phyloP scores from a whole-genome alignment of 2,113 vertebrate genomes.

The Macrotus californicus region DNA sequence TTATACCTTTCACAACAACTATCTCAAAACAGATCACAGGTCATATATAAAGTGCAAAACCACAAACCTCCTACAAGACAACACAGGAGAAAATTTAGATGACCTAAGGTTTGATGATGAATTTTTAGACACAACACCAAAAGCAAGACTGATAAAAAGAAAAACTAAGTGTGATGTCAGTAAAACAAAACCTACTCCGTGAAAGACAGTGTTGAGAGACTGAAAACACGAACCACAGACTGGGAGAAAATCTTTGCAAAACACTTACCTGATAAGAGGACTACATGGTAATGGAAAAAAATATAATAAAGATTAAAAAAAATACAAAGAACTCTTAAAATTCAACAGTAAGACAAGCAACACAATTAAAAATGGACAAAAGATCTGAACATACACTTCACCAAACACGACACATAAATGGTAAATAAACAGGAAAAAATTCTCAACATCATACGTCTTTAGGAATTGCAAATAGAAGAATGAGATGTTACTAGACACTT shows the following conservation, averaged over 20 bases:
- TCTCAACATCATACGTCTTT: background rate
- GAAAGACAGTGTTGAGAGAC: background rate
- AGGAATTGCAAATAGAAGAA: background rate
- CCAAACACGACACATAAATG: background rate
- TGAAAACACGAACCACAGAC: background rate
- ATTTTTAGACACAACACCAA: background rate
- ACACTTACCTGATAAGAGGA: background rate
- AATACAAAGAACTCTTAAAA: background rate
- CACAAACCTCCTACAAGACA: background rate
- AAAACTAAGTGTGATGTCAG: background rate
- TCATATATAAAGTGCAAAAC: background rate
- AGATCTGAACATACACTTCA: background rate
- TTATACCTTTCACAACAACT: background rate
- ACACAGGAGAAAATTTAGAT: background rate
- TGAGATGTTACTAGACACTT: background rate
- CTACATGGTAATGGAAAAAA: too few relatives aligned
- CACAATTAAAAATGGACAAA: background rate
- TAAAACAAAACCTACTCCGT: background rate
- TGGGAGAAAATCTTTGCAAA: background rate
- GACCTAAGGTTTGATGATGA: background rate
- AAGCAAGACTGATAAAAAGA: background rate
- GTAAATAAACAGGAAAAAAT: background rate
- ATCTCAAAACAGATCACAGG: background rate
- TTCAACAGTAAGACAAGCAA: background rate
- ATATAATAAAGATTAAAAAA: too few relatives aligned